Evolutionary conservation across 1,140 invertebrate genomes (phyloP).

Genomic region (Heliconius himera): DNA sequence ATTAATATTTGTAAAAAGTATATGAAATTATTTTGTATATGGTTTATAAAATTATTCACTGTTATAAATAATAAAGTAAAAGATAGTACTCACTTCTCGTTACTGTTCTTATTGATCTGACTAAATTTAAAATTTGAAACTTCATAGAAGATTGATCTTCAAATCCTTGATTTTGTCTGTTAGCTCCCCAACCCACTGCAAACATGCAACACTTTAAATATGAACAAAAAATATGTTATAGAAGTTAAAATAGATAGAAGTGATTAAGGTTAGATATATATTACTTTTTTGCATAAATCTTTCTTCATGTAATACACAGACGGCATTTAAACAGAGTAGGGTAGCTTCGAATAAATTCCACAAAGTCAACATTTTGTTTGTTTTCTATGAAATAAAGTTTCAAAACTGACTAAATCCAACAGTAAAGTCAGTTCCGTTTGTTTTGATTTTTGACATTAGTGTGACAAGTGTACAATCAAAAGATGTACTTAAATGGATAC

Average conservation of each 20-base stretch:
- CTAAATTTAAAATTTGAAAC: slow-evolving; percentile 92
- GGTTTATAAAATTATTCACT: neutral
- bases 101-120: slow-evolving; percentile 95
- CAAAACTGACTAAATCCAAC: neutral
- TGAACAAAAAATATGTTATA: neutral
- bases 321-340: slow-evolving; percentile 92
- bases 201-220: slow-evolving; percentile 20
- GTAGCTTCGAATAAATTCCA: slow-evolving; percentile 93
- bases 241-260: neutral
- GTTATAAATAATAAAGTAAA: neutral
- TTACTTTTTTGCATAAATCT: slow-evolving; percentile 94
- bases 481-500: slow-evolving; percentile 32
- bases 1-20: neutral
- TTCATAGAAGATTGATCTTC: slow-evolving; percentile 91
- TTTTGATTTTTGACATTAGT: slow-evolving; percentile 40
- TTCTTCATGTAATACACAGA: slow-evolving; percentile 95
- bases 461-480: slow-evolving; percentile 26
- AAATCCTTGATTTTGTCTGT: slow-evolving; percentile 88
- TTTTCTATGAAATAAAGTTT: slow-evolving; percentile 20
- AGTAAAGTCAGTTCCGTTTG: slow-evolving; percentile 5
- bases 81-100: slow-evolving; percentile 89
- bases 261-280: slow-evolving; percentile 43
- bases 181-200: slow-evolving; percentile 90
- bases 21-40: neutral
- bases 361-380: slow-evolving; percentile 85